Conservation (phyloP, 2,797 vertebrate genomes). For the Alcedo atthis region DNA sequence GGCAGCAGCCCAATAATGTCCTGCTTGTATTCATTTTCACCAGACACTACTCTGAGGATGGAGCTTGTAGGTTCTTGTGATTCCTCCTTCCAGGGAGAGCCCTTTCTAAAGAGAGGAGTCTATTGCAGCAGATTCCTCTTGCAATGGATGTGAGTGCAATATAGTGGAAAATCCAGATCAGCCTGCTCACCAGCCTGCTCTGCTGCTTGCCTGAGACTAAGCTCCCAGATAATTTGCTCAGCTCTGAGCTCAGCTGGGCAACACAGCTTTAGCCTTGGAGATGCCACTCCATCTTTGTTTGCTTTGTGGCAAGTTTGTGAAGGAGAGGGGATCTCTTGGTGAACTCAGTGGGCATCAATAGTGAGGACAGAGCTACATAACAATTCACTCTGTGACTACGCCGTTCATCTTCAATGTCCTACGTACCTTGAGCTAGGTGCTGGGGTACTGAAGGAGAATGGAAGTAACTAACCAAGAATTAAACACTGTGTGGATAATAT, state of each 20-base stretch:
- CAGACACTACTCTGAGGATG: neutral
- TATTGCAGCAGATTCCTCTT: neutral
- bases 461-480: neutral
- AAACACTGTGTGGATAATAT: neutral
- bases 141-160: neutral
- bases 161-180: conserved; percentile 21
- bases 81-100: neutral
- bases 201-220: neutral
- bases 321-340: neutral
- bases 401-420: neutral
- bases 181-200: neutral
- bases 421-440: neutral
- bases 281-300: neutral
- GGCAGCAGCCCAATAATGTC: neutral
- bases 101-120: neutral
- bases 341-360: neutral
- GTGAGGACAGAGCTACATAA: neutral
- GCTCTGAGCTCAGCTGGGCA: neutral
- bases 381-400: neutral
- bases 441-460: neutral
- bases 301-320: neutral
- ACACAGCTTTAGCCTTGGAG: neutral
- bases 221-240: neutral
- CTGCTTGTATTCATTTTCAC: neutral
- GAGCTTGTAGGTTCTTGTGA: neutral